Conservation (phyloP, 2,888 invertebrate species). For the Pilophorus perplexus region DNA sequence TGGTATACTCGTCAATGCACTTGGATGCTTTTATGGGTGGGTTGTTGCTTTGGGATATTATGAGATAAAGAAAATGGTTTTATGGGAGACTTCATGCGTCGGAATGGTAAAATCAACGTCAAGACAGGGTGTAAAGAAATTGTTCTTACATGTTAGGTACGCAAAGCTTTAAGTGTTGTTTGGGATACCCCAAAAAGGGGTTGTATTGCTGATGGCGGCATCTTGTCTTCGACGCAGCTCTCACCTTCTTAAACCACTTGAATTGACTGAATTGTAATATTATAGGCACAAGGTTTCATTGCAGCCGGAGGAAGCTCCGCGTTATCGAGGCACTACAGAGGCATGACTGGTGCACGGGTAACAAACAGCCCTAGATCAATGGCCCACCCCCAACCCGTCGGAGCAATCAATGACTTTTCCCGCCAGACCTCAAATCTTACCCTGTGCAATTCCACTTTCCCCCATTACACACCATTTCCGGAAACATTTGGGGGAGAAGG, state of each 20-base stretch:
- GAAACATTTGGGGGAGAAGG: not conserved
- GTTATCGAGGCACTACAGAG: conserved; percentile 40
- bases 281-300: conserved; percentile 37
- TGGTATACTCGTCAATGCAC: no score
- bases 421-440: conserved; percentile 27
- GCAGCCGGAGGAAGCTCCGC: conserved; percentile 31
- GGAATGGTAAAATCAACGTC: no score
- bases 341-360: conserved; percentile 37
- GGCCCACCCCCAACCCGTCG: conserved; percentile 3
- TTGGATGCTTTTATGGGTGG: no score
- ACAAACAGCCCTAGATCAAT: conserved; percentile 33
- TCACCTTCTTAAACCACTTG: not conserved
- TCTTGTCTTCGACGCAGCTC: not conserved
- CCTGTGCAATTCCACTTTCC: not conserved
- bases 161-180: conserved; percentile 7
- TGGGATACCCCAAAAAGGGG: conserved; percentile 17
- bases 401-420: conserved; percentile 38
- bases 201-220: not conserved
- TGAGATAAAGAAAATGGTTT: no score
- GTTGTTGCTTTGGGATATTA: no score
- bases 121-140: no score
- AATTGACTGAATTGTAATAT: conserved; percentile 26
- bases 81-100: no score
- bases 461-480: not conserved
- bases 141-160: conserved; percentile 33